Conservation (phyloP, 2,888 invertebrate genomes). For the Thecocarcelia acutangulata region DNA sequence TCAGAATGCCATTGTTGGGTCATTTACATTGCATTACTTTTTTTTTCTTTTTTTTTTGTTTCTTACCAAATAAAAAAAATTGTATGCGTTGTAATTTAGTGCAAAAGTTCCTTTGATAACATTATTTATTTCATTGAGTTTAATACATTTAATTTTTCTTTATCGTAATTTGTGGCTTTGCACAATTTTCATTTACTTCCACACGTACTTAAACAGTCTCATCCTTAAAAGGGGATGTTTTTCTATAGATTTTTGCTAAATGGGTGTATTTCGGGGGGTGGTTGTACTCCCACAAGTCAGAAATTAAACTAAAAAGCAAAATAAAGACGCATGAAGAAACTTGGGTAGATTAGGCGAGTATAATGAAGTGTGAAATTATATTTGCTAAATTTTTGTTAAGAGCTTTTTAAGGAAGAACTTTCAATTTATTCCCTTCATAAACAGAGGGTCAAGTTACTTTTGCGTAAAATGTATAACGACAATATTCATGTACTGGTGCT, state of each 20-base stretch:
- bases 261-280: conserved; percentile 40
- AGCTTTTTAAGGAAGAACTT: conserved; percentile 33
- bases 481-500: conserved; percentile 40
- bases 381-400: conserved; percentile 63
- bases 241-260: background rate
- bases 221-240: conserved; percentile 32
- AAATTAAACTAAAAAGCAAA: background rate
- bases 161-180: conserved; percentile 69
- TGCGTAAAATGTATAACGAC: conserved; percentile 43
- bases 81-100: conserved; percentile 63
- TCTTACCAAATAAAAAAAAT: background rate
- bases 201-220: conserved; percentile 22
- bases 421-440: conserved; percentile 19
- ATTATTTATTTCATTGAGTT: conserved; percentile 65
- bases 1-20: conserved; percentile 43
- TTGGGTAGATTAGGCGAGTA: conserved; percentile 64
- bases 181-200: conserved; percentile 58
- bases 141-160: conserved; percentile 64
- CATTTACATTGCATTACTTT: conserved; percentile 47
- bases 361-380: conserved; percentile 70
- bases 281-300: conserved; percentile 20
- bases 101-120: conserved; percentile 64
- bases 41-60: background rate
- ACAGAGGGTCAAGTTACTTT: conserved; percentile 44
- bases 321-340: conserved; percentile 7